phyloP scores from a whole-genome alignment of 1,140 invertebrate genomes.

The Megalonaias nervosa region DNA sequence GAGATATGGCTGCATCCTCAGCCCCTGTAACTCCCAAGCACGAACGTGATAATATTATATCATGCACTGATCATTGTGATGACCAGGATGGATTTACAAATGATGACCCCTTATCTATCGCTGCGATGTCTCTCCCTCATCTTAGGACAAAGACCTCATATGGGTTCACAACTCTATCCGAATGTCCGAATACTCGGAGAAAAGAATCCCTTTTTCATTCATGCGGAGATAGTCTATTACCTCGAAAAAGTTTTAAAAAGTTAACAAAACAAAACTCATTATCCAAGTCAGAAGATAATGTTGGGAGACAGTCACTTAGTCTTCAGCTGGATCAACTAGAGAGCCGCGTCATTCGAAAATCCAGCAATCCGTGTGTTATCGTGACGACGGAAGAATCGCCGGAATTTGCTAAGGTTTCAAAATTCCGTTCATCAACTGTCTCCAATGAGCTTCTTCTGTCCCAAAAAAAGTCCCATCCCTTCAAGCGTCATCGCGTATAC shows the following conservation, averaged over 20 bases:
- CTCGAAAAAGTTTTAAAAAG: conserved; percentile 8
- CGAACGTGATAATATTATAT: conserved; percentile 46
- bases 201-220: conserved; percentile 57
- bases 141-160: conserved; percentile 49
- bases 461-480: neutral
- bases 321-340: neutral
- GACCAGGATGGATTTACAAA: conserved; percentile 37
- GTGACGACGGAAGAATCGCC: conserved; percentile 3
- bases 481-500: conserved; percentile 46
- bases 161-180: conserved; percentile 55
- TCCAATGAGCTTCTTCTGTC: neutral
- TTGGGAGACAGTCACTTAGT: neutral
- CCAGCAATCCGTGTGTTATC: conserved; percentile 4
- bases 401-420: neutral
- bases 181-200: conserved; percentile 55
- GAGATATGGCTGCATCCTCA: conserved; percentile 25
- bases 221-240: conserved; percentile 28
- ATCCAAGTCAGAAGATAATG: neutral
- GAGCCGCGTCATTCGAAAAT: conserved; percentile 8
- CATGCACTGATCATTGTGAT: conserved; percentile 11
- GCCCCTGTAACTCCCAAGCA: conserved; percentile 58
- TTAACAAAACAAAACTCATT: conserved; percentile 2
- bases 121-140: conserved; percentile 55
- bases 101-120: conserved; percentile 50
- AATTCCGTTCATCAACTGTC: too few relatives aligned